Base-by-base conservation (phyloP, 2,113 vertebrate genomes). In the Notarius quadriscutis region DNA sequence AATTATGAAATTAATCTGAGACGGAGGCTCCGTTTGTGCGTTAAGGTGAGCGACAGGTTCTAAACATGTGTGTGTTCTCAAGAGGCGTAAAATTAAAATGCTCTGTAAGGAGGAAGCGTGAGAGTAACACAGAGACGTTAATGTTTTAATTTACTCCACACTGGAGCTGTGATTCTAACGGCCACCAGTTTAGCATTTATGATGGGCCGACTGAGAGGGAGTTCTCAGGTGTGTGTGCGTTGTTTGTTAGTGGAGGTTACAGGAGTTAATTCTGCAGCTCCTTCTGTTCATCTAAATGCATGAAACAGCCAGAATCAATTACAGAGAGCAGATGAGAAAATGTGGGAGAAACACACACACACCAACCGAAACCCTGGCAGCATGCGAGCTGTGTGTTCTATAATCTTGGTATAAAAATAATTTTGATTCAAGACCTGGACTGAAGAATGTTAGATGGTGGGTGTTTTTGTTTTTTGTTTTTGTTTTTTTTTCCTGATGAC, bases 1-100 rank as follows among this genome's bases (percentile, higher is more conserved):
- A 95, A 95, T 94, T 91, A 91, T 89, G 86, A n/a, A 94, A 94
- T 93, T 89, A 94, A 94, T 93, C 91, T 90, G 87, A 91, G 87
- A 78, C 30, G 92, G 20, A 75, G 72, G 41, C 72, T 75, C 72
- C 22, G 48, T 77, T 51, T 57, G n/a, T 79, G 51, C 15, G 1
- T 9, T 57, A 57, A 78, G 50, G 75, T 78, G 50, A 55, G 25
- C 25, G 22, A 17, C n/a, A 7, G 12, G 25, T 57, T 57, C 48
- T 50, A 12, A 50, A 48, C 18, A 25, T 78, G 75, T 78, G 25
- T 30, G 14, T 30, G 77, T 78, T 12, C 14, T 72, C 30, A 41
- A 72, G 17, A 72, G 17, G 7, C 30, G 15, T 34, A 18, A 71
- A 41, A 41, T 71, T 18, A n/a, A 71, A 71, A 17, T 9, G 1